These are phyloP conservation scores for Halcyon chelicuti DNA, from an alignment of 2,797 vertebrate genomes.

Conservation along the genomic window DNA sequence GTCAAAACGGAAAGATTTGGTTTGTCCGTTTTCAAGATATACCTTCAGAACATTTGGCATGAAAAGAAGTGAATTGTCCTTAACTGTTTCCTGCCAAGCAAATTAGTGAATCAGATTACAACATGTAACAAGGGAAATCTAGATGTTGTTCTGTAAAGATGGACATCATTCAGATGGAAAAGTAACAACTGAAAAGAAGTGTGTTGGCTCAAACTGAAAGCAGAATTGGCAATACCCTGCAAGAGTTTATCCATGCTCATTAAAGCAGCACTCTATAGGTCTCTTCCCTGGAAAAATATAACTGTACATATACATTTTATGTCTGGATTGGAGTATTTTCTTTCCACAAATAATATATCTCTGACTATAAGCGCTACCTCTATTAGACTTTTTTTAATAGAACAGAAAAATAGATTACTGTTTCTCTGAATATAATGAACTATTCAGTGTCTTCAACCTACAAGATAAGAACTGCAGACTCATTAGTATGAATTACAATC, in stretches of 20 bases:
- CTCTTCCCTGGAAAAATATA: not conserved
- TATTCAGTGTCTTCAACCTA: not conserved
- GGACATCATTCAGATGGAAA: not conserved
- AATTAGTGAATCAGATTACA: slow-evolving; percentile 44
- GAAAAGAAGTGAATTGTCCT: slow-evolving; percentile 94
- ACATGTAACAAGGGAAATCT: not conserved
- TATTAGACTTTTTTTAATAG: not conserved
- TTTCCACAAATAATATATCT: not conserved
- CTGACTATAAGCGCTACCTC: not conserved
- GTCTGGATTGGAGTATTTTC: not conserved
- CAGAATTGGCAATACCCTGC: not conserved
- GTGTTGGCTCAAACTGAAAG: not conserved
- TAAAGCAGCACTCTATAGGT: not conserved
- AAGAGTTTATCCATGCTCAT: not conserved
- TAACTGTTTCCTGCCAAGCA: slow-evolving; percentile 83
- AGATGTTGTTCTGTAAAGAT: not conserved
- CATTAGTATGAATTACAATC: not conserved
- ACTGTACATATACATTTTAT: not conserved
- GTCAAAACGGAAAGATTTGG: slow-evolving; percentile 98
- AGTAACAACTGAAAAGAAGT: not conserved
- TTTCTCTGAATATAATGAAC: not conserved
- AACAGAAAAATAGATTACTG: not conserved
- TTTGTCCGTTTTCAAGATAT: slow-evolving; percentile 98
- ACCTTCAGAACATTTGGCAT: slow-evolving; percentile 99
- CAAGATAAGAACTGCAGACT: not conserved